A percentile compares a stretch with the other conserved stretches of the same genome.
These are phyloP conservation scores for Steinernema scapterisci DNA, from an alignment of 2,888 invertebrate genomes.

Conservation along the genomic window DNA sequence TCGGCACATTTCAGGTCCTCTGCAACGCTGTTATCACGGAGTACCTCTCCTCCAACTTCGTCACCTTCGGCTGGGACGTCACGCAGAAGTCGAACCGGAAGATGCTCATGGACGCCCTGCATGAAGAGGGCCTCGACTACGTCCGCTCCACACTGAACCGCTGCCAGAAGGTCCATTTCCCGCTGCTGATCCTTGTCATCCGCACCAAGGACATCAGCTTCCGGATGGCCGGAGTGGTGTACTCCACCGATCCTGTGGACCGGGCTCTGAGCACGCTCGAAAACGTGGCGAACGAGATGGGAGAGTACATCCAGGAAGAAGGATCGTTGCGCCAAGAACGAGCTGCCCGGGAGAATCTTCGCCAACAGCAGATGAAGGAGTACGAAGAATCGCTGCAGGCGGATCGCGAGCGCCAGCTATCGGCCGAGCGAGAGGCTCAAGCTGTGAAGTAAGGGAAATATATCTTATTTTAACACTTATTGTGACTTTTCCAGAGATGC, in stretches of 20 bases:
- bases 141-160: background rate
- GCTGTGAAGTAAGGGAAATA: background rate
- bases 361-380: background rate
- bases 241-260: background rate
- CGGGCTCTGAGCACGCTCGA: background rate
- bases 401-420: background rate
- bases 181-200: background rate
- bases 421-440: background rate
- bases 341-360: background rate
- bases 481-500: background rate
- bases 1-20: background rate
- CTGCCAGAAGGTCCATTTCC: background rate
- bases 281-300: background rate
- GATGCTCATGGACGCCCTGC: background rate
- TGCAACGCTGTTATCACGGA: background rate
- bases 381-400: background rate
- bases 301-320: background rate
- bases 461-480: no score
- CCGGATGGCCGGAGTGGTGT: background rate
- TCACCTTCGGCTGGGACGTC: conserved; percentile 20
- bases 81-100: background rate
- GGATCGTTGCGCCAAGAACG: background rate
- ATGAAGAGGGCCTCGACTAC: background rate
- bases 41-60: background rate
- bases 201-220: conserved; percentile 8